Evolutionary conservation across 2,797 vertebrate species (phyloP).

Genomic region (Cetoscarus ocellatus): DNA sequence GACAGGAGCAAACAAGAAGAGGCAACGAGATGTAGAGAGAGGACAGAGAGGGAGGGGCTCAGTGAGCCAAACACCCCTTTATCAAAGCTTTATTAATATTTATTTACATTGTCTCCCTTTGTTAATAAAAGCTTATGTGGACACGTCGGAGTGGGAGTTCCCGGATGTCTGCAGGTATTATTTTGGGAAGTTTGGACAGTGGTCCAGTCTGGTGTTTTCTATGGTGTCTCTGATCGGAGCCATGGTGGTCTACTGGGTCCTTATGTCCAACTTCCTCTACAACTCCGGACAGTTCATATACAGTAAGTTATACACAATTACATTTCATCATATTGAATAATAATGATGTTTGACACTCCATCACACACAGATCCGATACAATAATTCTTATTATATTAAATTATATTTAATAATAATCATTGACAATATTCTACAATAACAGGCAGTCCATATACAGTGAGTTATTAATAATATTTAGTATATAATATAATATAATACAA

Average conservation of each 20-base stretch:
- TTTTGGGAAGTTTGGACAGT: slow-evolving; percentile 93
- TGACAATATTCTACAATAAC: no score
- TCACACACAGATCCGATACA: no score
- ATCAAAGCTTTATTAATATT: not conserved
- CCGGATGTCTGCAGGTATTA: slow-evolving; percentile 96
- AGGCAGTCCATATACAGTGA: no score
- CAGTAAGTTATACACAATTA: slow-evolving; percentile 85
- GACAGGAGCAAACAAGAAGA: no score
- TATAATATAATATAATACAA: no score
- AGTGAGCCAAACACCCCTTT: no score
- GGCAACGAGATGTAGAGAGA: no score
- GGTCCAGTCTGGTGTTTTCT: slow-evolving; percentile 95
- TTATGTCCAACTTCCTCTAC: slow-evolving; percentile 98
- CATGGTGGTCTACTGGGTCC: slow-evolving; percentile 99
- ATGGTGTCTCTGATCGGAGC: slow-evolving; percentile 95
- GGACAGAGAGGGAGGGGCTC: no score
- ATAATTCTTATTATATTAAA: no score
- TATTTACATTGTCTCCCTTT: not conserved
- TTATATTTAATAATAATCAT: no score
- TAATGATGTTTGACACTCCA: no score
- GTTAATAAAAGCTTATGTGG: slow-evolving; percentile 80
- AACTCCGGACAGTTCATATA: slow-evolving; percentile 96
- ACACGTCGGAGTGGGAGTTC: slow-evolving; percentile 94
- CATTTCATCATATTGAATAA: not conserved
- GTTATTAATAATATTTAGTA: no score